These are phyloP conservation scores for Himalopsyche phryganea DNA, from an alignment of 1,140 invertebrate genomes.

Conservation along the genomic window DNA sequence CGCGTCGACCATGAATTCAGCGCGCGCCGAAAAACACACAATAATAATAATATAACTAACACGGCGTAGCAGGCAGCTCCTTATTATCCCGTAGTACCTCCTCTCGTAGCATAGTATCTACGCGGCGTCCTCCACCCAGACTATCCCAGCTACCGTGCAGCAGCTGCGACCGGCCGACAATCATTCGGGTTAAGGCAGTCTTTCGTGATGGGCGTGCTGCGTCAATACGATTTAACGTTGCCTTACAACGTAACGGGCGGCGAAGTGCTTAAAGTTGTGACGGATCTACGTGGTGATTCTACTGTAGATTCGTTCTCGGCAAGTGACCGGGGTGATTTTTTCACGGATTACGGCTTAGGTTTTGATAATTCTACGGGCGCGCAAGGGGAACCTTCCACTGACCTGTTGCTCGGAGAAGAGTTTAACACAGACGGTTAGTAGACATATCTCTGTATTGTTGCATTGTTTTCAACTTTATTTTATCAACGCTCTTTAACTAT, in stretches of 20 bases:
- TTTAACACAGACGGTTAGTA: too few species aligned
- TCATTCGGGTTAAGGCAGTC: constrained; percentile 17
- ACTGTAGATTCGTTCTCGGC: too few species aligned
- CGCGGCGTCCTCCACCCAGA: not conserved
- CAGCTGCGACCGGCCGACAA: not conserved
- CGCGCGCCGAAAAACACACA: not conserved
- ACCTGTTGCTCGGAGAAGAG: too few species aligned
- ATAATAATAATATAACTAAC: not conserved
- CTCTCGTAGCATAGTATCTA: not conserved
- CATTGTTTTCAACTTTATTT: too few species aligned
- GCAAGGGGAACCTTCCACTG: not conserved
- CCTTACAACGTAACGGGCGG: too few species aligned
- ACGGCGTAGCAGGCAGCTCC: not conserved
- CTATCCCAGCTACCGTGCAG: not conserved
- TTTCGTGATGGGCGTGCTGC: constrained; percentile 19
- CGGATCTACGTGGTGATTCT: too few species aligned
- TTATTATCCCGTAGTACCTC: not conserved
- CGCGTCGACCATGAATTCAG: too few species aligned
- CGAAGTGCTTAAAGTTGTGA: too few species aligned
- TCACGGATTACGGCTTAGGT: too few species aligned
- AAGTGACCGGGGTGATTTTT: too few species aligned
- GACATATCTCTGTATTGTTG: too few species aligned
- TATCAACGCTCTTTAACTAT: too few species aligned
- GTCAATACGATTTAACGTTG: not conserved
- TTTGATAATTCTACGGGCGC: constrained; percentile 1